phyloP scores from a whole-genome alignment of 2,888 invertebrate species.

The Orthonychiurus folsomi region DNA sequence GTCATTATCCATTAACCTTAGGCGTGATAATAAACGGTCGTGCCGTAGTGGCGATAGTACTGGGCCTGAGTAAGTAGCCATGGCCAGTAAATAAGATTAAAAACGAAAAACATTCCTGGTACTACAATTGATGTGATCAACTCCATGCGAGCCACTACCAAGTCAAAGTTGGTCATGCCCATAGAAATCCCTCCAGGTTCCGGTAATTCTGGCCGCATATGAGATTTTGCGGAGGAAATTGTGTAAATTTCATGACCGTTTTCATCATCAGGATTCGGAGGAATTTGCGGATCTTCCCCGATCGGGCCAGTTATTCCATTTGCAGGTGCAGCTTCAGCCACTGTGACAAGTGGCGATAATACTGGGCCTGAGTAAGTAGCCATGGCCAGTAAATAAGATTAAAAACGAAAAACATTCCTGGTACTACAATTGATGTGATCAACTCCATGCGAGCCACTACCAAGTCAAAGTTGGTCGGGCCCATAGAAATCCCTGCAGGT shows the following conservation, averaged over 20 bases:
- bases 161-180: conserved; percentile 32
- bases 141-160: conserved; percentile 37
- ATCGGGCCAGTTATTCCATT: too few species aligned
- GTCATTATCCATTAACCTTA: too few species aligned
- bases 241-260: not conserved
- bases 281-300: too few species aligned
- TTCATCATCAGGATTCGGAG: conserved; percentile 1
- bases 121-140: conserved; percentile 37
- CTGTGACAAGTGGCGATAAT: conserved; percentile 29
- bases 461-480: conserved; percentile 36
- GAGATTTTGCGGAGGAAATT: not conserved
- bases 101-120: conserved; percentile 36
- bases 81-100: conserved; percentile 40
- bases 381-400: conserved; percentile 40
- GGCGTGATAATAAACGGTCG: conserved; percentile 23
- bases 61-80: conserved; percentile 36
- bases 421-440: conserved; percentile 37
- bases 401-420: conserved; percentile 36
- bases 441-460: conserved; percentile 37
- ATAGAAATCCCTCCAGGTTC: too few species aligned
- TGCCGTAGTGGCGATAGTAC: conserved; percentile 26
- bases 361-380: conserved; percentile 34
- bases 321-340: too few species aligned
- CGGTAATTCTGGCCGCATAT: not conserved
- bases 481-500: too few species aligned